Base-by-base conservation (phyloP, 2,888 invertebrate species). In the Shargacucullia verbasci region DNA sequence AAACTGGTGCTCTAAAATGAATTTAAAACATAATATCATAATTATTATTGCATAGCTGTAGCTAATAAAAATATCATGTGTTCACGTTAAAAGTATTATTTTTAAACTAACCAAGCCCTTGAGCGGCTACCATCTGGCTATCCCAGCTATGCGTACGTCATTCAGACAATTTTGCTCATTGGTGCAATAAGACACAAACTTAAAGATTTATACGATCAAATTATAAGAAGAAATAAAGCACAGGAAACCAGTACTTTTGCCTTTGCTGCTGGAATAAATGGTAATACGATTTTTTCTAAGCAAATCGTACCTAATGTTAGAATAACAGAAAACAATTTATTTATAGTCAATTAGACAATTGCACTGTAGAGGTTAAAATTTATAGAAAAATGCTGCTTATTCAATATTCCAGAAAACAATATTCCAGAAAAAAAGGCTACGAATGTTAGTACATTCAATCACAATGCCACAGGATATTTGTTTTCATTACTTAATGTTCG, bases 61-160 rank as follows among this genome's bases (percentile, higher is more conserved):
- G 7, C 29, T 9, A 29, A 29, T 12, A 14, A 37, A 37, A 9
- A 14, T 13, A 35, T 37, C 11, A 11, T 12, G 27, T 37, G n/a
- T 40, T 14, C 25, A 33, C 25, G 11, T 34, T 9, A 25, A 39
- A 40, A 12, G 44, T 13, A 45, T 48, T 43, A 44, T 59, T 62
- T 46, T 31, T 37, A 50, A 49, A 45, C 27, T 29, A 37, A 49
- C 37, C 0, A 12, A 52, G 43, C 61, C 39, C 53, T 60, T 57
- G 52, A 54, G 11, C 20, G 34, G 33, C 40, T 47, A 60, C 60
- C 80, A 79, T 81, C 71, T 81, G 81, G 69, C 68, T 70, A 65
- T 60, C 46, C 57, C 55, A 53, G 47, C 43, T 61, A 61, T 56
- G 61, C 50, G 44, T 25, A 52, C 38, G 15, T 31, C 56, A 66